These are phyloP conservation scores for Limnodromus scolopaceus DNA, from an alignment of 2,797 vertebrate species.

Conservation along the genomic window DNA sequence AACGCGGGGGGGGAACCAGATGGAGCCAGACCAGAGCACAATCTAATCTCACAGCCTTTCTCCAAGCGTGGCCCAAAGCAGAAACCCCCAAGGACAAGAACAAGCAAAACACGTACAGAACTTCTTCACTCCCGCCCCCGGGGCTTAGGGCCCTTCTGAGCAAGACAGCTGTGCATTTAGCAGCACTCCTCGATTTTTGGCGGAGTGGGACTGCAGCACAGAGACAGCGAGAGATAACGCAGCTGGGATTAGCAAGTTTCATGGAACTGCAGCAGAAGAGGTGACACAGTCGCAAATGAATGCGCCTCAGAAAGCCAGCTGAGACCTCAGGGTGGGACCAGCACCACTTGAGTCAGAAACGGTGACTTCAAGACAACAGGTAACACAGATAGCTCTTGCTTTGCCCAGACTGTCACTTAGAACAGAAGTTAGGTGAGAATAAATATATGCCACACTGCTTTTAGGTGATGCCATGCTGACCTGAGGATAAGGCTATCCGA, in stretches of 20 bases:
- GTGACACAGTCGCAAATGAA: background rate
- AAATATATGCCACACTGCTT: background rate
- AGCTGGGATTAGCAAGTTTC: background rate
- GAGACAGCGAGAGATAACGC: background rate
- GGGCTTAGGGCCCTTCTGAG: background rate
- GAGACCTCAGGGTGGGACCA: background rate
- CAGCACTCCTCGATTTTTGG: background rate
- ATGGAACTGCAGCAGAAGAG: background rate
- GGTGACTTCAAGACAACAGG: background rate
- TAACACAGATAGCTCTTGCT: accelerated
- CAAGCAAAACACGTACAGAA: background rate
- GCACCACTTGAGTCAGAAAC: background rate
- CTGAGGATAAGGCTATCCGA: accelerated
- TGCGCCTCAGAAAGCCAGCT: accelerated
- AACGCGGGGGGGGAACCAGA: background rate
- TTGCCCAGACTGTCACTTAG: background rate
- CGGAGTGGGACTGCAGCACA: background rate
- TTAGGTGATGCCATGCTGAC: background rate
- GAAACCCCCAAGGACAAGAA: background rate
- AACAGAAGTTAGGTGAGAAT: background rate
- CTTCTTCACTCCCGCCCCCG: background rate
- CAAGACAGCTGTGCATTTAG: background rate
- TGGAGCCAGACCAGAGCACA: background rate
- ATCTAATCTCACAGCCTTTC: background rate
- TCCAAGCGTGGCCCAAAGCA: background rate